Percentiles rank a stretch among this genome's conserved stretches.
Evolutionary conservation across 2,797 vertebrate species (phyloP).

Genomic region (Chelidonichthys spinosus): DNA sequence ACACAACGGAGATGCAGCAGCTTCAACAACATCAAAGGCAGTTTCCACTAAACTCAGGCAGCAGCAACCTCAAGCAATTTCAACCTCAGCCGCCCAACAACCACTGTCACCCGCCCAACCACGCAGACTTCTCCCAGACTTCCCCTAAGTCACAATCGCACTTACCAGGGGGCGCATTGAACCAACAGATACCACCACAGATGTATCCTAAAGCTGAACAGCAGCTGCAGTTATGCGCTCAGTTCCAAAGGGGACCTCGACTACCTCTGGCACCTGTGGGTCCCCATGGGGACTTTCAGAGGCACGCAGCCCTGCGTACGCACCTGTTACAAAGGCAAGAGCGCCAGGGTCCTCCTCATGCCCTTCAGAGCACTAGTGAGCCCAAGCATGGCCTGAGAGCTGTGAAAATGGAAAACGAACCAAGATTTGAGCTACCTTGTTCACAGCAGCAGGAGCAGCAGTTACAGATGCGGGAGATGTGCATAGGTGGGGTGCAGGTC

Average conservation of each 20-base stretch:
- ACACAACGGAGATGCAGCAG: conserved; percentile 75
- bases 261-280: conserved; percentile 77
- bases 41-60: conserved; percentile 82
- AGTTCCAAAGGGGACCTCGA: conserved; percentile 79
- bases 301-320: conserved; percentile 91
- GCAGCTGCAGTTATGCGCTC: conserved; percentile 74
- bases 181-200: conserved; percentile 76
- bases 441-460: conserved; percentile 61
- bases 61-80: conserved; percentile 83
- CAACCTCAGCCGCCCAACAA: conserved; percentile 79
- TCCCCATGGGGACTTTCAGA: conserved; percentile 87
- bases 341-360: conserved; percentile 84
- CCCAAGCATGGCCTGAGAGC: conserved; percentile 74
- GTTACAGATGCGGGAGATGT: conserved; percentile 71
- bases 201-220: conserved; percentile 80
- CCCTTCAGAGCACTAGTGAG: conserved; percentile 79
- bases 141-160: conserved; percentile 79
- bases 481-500: conserved; percentile 70
- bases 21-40: conserved; percentile 76
- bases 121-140: conserved; percentile 75
- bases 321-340: conserved; percentile 93
- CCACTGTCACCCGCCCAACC: conserved; percentile 75
- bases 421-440: conserved; percentile 75
- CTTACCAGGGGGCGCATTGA: conserved; percentile 79
- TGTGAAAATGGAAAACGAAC: conserved; percentile 89